Evolutionary conservation across 1,140 invertebrate species (phyloP).

Genomic region (Philaenus spumarius): DNA sequence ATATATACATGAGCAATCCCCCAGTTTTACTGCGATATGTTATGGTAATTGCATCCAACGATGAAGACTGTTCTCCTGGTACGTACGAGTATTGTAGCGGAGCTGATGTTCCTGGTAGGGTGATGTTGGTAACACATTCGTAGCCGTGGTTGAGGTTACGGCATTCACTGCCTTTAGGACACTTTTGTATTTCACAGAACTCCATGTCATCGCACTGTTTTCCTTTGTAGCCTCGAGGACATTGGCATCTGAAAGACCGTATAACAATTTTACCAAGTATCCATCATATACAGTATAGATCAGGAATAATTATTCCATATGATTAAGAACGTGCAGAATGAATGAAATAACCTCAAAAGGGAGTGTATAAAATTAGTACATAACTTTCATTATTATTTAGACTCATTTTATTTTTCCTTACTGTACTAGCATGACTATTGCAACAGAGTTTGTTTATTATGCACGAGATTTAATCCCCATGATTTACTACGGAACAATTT

Average conservation of each 20-base stretch:
- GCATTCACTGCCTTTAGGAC: constrained; percentile 74
- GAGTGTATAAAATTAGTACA: too few relatives aligned
- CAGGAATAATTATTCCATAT: too few relatives aligned
- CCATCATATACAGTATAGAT: too few relatives aligned
- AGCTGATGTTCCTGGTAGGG: constrained; percentile 59
- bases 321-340: too few relatives aligned
- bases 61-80: constrained; percentile 28
- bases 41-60: constrained; percentile 46
- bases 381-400: background rate
- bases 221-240: constrained; percentile 83
- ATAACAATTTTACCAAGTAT: too few relatives aligned
- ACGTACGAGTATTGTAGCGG: constrained; percentile 27
- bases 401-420: too few relatives aligned
- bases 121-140: constrained; percentile 85
- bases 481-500: too few relatives aligned
- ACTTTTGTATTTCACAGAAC: constrained; percentile 79
- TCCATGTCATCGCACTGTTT: constrained; percentile 88
- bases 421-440: too few relatives aligned
- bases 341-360: too few relatives aligned
- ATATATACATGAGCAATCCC: constrained; percentile 58
- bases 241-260: constrained; percentile 64
- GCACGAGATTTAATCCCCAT: too few relatives aligned
- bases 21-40: constrained; percentile 62
- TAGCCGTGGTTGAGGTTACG: constrained; percentile 84
- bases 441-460: too few relatives aligned